These are phyloP conservation scores for Eriocheir sinensis DNA, from an alignment of 1,140 invertebrate genomes.

Conservation along the genomic window DNA sequence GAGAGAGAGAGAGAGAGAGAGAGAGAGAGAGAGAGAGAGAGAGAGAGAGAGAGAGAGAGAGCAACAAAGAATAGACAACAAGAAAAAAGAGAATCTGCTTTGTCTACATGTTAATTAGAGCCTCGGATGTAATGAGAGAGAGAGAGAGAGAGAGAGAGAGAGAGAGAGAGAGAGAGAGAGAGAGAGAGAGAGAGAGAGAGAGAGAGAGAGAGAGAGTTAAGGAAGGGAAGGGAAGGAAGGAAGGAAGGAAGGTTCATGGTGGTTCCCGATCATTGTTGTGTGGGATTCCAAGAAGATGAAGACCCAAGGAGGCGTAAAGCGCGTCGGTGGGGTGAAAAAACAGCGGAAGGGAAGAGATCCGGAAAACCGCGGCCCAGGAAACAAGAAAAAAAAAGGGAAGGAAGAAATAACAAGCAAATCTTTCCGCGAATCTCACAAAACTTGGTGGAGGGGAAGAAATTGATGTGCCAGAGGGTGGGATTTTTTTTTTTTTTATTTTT, in stretches of 20 bases:
- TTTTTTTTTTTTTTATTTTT: too few species aligned
- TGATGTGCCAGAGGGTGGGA: too few species aligned
- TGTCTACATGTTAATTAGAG: neutral
- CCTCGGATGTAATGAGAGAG: neutral
- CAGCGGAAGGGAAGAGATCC: too few species aligned
- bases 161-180: slow-evolving; percentile 46
- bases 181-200: slow-evolving; percentile 50
- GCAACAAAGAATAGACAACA: neutral
- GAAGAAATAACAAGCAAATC: neutral
- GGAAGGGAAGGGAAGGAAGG: slow-evolving; percentile 19
- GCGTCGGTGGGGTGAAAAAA: too few species aligned
- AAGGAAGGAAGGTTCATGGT: too few species aligned
- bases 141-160: slow-evolving; percentile 50
- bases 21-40: neutral
- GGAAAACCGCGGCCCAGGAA: too few species aligned
- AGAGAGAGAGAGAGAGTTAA: slow-evolving; percentile 42
- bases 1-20: neutral
- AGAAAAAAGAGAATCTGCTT: neutral
- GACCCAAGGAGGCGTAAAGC: too few species aligned
- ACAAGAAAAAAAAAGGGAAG: slow-evolving; percentile 6
- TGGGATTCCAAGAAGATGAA: too few species aligned
- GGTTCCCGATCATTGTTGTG: too few species aligned
- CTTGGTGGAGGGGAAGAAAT: too few species aligned
- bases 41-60: slow-evolving; percentile 7
- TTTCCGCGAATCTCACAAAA: too few species aligned